Conservation (phyloP, 2,797 vertebrate genomes). For the Sebastiscus albofasciatus region DNA sequence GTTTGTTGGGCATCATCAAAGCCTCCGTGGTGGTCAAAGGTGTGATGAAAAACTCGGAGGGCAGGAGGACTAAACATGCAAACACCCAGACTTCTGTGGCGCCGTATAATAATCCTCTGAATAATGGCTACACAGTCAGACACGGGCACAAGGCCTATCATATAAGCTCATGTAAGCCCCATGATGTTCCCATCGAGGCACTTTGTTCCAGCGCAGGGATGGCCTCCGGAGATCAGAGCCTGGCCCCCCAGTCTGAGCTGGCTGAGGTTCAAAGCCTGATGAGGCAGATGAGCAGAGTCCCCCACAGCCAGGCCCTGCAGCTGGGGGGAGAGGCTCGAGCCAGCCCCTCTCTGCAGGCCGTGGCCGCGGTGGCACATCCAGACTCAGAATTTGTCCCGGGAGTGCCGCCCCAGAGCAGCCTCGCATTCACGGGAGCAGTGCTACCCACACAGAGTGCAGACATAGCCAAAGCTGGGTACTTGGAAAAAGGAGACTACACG, state of each 20-base stretch:
- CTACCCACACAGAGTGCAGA: slow-evolving; percentile 88
- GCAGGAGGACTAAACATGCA: slow-evolving; percentile 93
- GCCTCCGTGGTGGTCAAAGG: slow-evolving; percentile 81
- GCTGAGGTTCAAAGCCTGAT: slow-evolving; percentile 93
- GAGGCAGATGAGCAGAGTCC: slow-evolving; percentile 93
- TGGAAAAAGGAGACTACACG: slow-evolving; percentile 88
- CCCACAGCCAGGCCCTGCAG: slow-evolving; percentile 87
- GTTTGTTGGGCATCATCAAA: slow-evolving; percentile 91
- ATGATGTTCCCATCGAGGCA: slow-evolving; percentile 81
- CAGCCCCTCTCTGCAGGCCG: slow-evolving; percentile 91
- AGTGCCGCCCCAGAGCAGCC: slow-evolving; percentile 73
- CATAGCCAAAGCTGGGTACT: slow-evolving; percentile 86
- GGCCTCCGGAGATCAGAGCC: slow-evolving; percentile 84
- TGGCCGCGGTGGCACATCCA: slow-evolving; percentile 79
- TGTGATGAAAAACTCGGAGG: slow-evolving; percentile 91
- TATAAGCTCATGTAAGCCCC: slow-evolving; percentile 84
- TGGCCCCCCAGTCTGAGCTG: slow-evolving; percentile 88
- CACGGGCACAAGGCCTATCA: slow-evolving; percentile 87
- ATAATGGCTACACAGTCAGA: slow-evolving; percentile 87
- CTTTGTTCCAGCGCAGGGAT: slow-evolving; percentile 85
- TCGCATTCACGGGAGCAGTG: slow-evolving; percentile 81
- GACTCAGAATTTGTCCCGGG: slow-evolving; percentile 76
- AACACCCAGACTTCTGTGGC: slow-evolving; percentile 87
- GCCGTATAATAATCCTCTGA: slow-evolving; percentile 89
- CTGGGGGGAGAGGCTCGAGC: slow-evolving; percentile 85